Base-by-base conservation (phyloP, 2,797 vertebrate genomes). In the Micropoecilia bifurca region DNA sequence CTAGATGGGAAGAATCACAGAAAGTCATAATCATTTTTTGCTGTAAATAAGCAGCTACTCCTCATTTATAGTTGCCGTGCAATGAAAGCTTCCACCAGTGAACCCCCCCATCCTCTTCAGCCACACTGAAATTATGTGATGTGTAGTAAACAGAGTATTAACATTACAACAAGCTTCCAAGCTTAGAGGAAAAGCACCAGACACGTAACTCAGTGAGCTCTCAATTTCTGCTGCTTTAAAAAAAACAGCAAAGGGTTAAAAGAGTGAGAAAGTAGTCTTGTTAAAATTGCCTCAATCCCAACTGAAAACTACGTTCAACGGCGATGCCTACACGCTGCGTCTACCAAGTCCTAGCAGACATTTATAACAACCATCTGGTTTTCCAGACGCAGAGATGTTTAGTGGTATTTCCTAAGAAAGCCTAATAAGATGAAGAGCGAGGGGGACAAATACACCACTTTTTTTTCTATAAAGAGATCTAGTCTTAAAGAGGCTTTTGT, bases 191-290 rank as follows among this genome's bases (percentile, higher is more conserved):
- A n/a, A 55, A 79, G 45, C 50, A 66, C 50, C 28, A 75, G 36
- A 68, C 66, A 85, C 75, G 13, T 6, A 39, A 48, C 3, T 72
- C 69, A 2, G 41, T 72, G 43, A 9, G 22, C 41, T 55, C 36
- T 33, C 4, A 0, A 2, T 25, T 57, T 71, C 36, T 9, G 10
- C 28, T 18, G 41, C 13, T 39, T 22, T 39, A 20, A 66, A 66
- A 39, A 33, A 16, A 6, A 46, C 14, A 63, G 59, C 59, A 63
- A 75, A 83, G 63, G 39, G 33, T 16, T 59, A 10, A 82, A 84
- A 79, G 4, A 39, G 16, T 50, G 50, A 80, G 76, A 66, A 83
- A 55, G 53, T 28, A 72, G 80, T 87, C 71, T 82, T 85, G 46
- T 43, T 45, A 73, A 79, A 76, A 81, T 78, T 59, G n/a, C 55